Evolutionary conservation across 2,888 invertebrate genomes (phyloP), one percentile per base, ranked within the genome.

Genomic region (Cryptophagus acutangulus): DNA sequence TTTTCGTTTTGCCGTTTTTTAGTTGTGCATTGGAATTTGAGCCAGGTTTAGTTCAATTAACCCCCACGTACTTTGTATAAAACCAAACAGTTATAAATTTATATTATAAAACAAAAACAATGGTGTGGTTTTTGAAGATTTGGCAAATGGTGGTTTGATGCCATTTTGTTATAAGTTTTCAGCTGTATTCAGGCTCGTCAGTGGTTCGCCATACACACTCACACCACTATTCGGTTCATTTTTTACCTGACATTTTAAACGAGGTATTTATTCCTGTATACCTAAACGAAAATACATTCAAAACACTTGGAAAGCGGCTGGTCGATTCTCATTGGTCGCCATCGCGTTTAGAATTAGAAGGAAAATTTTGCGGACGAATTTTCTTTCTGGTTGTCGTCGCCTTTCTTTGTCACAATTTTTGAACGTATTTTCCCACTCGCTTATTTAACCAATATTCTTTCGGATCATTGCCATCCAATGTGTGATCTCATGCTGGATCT

Each of bases 191-290:
- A n/a, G n/a, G n/a, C 24, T 20, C 24, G 24, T 20, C 24, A 20
- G 24, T 8, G n/a, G 24, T 20, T n/a, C 6, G 6, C 24, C n/a
- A n/a, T n/a, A n/a, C n/a, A n/a, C n/a, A 20, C 24, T 20, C 24
- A 8, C 24, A 8, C 6, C n/a, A 8, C n/a, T n/a, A n/a, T 20
- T 20, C n/a, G 6, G n/a, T 20, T 20, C n/a, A 20, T 6, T 20
- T 20, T n/a, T 20, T 20, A 20, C 24, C 24, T 20, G 24, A 20
- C 24, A 20, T 20, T 20, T 20, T 20, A 20, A 20, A 20, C 24
- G 31, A 31, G 31, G 31, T 31, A 31, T 31, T 31, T 31, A 31
- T 12, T 20, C 24, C 24, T n/a, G n/a, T 20, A n/a, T 20, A 20
- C 6, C 24, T 20, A 6, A 20, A 20, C 6, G 24, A 20, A 20